Percentiles rank a stretch among this genome's conserved stretches.
Evolutionary conservation across 2,888 invertebrate species (phyloP).

Genomic region (Drosophila parthenogenetica): DNA sequence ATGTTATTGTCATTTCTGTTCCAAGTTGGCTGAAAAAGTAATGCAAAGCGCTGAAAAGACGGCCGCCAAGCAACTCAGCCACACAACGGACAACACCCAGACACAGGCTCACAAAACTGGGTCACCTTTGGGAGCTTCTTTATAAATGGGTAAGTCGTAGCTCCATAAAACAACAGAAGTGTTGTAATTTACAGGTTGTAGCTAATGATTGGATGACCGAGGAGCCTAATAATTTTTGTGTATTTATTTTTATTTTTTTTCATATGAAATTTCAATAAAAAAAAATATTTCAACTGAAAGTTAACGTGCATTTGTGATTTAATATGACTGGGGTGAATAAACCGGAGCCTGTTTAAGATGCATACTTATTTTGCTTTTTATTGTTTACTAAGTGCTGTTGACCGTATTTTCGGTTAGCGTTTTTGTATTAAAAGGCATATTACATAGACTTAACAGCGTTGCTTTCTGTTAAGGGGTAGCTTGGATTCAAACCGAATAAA

Average conservation of each 20-base stretch:
- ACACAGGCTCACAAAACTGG: slow-evolving; percentile 10
- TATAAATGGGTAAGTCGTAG: slow-evolving; percentile 53
- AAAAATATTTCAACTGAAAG: neutral
- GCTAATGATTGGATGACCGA: neutral
- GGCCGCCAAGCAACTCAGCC: slow-evolving; percentile 65
- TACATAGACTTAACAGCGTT: too few species aligned
- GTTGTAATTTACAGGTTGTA: slow-evolving; percentile 52
- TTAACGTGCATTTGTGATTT: slow-evolving; percentile 2
- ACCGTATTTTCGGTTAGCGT: too few species aligned
- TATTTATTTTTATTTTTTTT: slow-evolving; percentile 10
- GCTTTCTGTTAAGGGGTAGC: too few species aligned
- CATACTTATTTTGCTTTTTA: too few species aligned
- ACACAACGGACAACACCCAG: slow-evolving; percentile 32
- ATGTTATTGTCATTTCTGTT: slow-evolving; percentile 77
- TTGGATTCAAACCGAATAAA: too few species aligned
- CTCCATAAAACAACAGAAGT: slow-evolving; percentile 32
- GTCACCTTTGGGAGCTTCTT: neutral
- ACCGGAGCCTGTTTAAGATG: slow-evolving; percentile 2
- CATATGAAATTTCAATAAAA: neutral
- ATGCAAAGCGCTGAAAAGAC: slow-evolving; percentile 69
- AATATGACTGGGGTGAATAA: slow-evolving; percentile 35
- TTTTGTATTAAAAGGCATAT: too few species aligned
- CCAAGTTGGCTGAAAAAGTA: slow-evolving; percentile 77
- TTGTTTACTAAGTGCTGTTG: too few species aligned
- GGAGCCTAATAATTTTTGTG: neutral